A percentile compares a stretch with the other conserved stretches of the same genome.
These are phyloP conservation scores for Atta colombica DNA, from an alignment of 1,140 invertebrate genomes.

Conservation along the genomic window DNA sequence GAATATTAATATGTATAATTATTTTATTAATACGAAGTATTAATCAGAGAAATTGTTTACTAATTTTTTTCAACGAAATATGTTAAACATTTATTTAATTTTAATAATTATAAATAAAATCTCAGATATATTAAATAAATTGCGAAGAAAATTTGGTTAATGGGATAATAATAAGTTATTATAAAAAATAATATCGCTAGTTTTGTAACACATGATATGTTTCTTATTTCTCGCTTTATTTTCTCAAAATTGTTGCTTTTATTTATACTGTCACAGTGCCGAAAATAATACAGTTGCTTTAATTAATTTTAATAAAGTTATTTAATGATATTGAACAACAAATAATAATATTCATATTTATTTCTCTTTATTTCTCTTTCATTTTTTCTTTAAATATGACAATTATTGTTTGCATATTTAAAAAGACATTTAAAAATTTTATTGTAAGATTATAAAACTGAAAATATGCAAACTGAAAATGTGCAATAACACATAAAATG, in stretches of 20 bases:
- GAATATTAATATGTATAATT: background rate
- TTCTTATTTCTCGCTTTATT: conserved; percentile 6
- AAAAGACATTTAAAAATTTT: background rate
- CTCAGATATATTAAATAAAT: background rate
- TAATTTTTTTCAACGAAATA: background rate
- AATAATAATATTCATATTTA: conserved; percentile 2
- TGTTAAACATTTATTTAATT: background rate
- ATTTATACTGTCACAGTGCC: background rate
- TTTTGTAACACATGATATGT: background rate
- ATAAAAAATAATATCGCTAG: background rate
- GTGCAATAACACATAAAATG: background rate
- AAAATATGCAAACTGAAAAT: background rate
- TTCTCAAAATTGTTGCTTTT: background rate
- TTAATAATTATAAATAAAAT: conserved; percentile 6
- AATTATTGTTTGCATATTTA: background rate
- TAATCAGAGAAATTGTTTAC: background rate
- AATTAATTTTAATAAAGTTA: background rate
- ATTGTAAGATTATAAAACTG: background rate
- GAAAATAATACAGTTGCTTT: conserved; percentile 18
- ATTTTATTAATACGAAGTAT: background rate
- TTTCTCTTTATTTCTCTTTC: background rate
- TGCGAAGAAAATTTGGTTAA: background rate
- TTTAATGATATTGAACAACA: background rate
- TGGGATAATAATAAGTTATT: background rate
- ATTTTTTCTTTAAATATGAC: background rate